Evolutionary conservation across 2,113 vertebrate species (phyloP).

Genomic region (Sinocyclocheilus maitianheensis): DNA sequence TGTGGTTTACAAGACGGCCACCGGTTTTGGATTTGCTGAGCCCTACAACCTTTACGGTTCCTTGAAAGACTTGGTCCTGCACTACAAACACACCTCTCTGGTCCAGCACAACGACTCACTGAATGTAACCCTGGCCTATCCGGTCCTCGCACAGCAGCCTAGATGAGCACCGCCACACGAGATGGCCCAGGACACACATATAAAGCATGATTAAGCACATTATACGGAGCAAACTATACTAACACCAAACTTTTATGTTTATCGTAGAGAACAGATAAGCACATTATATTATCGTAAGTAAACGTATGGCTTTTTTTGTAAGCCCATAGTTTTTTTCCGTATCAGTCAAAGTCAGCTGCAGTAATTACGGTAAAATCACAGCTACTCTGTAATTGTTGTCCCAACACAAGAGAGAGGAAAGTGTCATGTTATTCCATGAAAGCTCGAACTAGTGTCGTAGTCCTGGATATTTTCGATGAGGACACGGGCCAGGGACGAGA

Average conservation of each 20-base stretch:
- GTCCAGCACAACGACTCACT: slow-evolving; percentile 99
- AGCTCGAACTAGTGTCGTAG: neutral
- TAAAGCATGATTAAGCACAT: slow-evolving; percentile 46
- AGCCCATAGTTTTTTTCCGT: slow-evolving; percentile 35
- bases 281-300: slow-evolving; percentile 22
- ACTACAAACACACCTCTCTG: slow-evolving; percentile 98
- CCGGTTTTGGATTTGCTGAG: slow-evolving; percentile 95
- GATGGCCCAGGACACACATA: slow-evolving; percentile 10
- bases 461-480: neutral
- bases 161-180: slow-evolving; percentile 79
- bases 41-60: slow-evolving; percentile 98
- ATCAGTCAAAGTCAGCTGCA: slow-evolving; percentile 29
- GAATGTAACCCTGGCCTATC: slow-evolving; percentile 97
- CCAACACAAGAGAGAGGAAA: neutral
- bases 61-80: slow-evolving; percentile 96
- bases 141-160: slow-evolving; percentile 93
- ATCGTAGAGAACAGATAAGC: slow-evolving; percentile 41
- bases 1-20: slow-evolving; percentile 97
- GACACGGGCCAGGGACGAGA: neutral
- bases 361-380: slow-evolving; percentile 16
- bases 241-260: slow-evolving; percentile 24
- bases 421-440: neutral
- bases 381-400: slow-evolving; percentile 22
- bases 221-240: slow-evolving; percentile 28
- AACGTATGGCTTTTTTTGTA: slow-evolving; percentile 26